A percentile compares a stretch with the other conserved stretches of the same genome.
phyloP scores from a whole-genome alignment of 2,113 vertebrate species.

The Marmota flaviventris region DNA sequence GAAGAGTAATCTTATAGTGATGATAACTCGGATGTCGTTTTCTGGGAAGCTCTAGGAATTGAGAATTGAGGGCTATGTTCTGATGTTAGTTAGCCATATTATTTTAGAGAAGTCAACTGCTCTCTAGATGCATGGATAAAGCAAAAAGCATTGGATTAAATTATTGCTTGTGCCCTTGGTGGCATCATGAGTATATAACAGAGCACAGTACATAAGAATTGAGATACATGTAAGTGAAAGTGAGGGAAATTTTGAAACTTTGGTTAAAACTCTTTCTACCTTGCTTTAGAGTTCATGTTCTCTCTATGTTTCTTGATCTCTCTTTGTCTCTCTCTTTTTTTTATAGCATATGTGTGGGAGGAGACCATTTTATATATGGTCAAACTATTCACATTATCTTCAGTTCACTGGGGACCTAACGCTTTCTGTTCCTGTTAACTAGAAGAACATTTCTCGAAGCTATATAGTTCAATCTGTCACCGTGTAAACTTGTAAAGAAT shows the following conservation, averaged over 20 bases:
- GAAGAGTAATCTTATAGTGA: background rate
- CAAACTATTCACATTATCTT: background rate
- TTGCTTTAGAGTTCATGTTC: background rate
- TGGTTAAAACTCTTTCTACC: background rate
- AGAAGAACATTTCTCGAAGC: background rate
- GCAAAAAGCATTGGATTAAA: background rate
- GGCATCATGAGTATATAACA: background rate
- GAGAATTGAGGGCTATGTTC: background rate
- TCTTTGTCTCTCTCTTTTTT: background rate
- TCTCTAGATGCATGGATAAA: background rate
- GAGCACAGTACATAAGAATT: background rate
- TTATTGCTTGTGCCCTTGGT: background rate
- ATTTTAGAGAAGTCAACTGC: background rate
- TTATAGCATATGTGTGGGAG: background rate
- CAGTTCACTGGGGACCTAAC: background rate
- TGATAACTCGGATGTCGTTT: background rate
- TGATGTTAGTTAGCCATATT: background rate
- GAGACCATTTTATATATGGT: background rate
- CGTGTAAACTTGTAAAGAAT: constrained; percentile 17
- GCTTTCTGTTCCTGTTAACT: background rate
- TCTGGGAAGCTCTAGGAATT: background rate
- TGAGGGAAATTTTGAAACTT: background rate
- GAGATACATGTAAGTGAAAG: background rate
- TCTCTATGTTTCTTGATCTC: background rate
- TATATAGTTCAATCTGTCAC: background rate